Conservation (phyloP, 2,888 invertebrate genomes). For the Glyphotaelius pellucidus region DNA sequence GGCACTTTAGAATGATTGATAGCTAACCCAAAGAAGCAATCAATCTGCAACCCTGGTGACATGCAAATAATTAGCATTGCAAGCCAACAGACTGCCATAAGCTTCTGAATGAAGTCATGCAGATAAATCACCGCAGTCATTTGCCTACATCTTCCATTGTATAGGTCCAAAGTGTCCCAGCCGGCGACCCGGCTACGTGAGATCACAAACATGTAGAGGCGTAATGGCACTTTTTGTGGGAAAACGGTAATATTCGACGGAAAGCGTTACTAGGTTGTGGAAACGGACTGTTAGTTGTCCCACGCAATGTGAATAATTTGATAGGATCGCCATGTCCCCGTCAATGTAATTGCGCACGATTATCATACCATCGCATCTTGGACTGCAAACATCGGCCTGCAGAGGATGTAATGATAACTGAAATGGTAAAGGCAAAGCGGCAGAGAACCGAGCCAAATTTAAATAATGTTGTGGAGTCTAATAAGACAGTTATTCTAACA, state of each 20-base stretch:
- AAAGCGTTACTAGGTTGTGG: constrained; percentile 27
- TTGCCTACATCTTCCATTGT: constrained; percentile 14
- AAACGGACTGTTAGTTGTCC: constrained; percentile 33
- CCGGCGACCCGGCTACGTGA: constrained; percentile 32
- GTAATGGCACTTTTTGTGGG: constrained; percentile 59
- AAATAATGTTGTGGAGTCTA: background rate
- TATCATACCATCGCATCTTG: constrained; percentile 2
- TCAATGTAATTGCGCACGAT: constrained; percentile 7
- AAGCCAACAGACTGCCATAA: constrained; percentile 31
- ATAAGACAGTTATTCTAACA: background rate
- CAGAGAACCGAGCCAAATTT: background rate
- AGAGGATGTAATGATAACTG: background rate
- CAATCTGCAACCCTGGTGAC: background rate
- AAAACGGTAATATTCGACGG: constrained; percentile 49
- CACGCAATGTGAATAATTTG: constrained; percentile 57
- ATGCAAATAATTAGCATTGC: constrained; percentile 18
- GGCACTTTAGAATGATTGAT: constrained; percentile 4
- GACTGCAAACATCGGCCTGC: constrained; percentile 11
- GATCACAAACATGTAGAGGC: constrained; percentile 55
- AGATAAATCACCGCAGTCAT: background rate
- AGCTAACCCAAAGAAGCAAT: background rate
- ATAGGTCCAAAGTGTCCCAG: constrained; percentile 38
- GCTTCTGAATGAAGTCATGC: constrained; percentile 43
- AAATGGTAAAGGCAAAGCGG: background rate
- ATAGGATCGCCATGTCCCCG: constrained; percentile 18